phyloP scores from a whole-genome alignment of 2,888 invertebrate species.

The Andrena dorsata region DNA sequence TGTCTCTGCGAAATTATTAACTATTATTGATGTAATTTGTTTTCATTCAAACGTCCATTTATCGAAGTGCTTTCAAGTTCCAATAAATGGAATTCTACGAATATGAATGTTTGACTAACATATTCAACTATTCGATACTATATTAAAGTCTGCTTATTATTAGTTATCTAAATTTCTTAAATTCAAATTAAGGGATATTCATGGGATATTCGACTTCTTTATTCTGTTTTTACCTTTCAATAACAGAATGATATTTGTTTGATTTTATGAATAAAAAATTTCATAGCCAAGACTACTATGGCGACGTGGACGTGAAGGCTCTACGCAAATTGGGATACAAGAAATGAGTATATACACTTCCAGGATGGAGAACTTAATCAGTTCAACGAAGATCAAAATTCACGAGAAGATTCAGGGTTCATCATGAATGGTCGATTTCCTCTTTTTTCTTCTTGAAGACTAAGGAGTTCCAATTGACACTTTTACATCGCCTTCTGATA shows the following conservation, averaged over 20 bases:
- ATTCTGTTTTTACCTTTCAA: too few relatives aligned
- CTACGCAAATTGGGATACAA: slow-evolving; percentile 93
- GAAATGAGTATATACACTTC: slow-evolving; percentile 59
- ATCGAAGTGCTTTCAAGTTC: too few relatives aligned
- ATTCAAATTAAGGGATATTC: too few relatives aligned
- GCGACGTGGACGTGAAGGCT: slow-evolving; percentile 95
- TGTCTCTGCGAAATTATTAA: too few relatives aligned
- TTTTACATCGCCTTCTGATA: slow-evolving; percentile 3
- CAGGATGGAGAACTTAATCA: background rate
- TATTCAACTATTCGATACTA: too few relatives aligned
- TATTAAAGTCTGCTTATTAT: too few relatives aligned
- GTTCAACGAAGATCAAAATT: slow-evolving; percentile 5
- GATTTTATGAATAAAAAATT: slow-evolving; percentile 47
- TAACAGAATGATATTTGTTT: background rate
- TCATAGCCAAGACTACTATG: slow-evolving; percentile 95
- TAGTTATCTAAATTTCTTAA: too few relatives aligned
- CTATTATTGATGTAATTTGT: too few relatives aligned
- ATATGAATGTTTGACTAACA: too few relatives aligned
- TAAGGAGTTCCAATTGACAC: background rate
- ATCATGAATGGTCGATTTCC: slow-evolving; percentile 5
- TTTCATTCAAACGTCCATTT: too few relatives aligned
- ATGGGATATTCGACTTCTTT: too few relatives aligned
- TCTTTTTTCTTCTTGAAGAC: background rate
- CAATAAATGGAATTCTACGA: too few relatives aligned
- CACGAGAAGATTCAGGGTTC: slow-evolving; percentile 6